Evolutionary conservation across 2,797 vertebrate species (phyloP), one percentile per base, ranked within the genome.

Genomic region (Platyrinchus mystaceus): DNA sequence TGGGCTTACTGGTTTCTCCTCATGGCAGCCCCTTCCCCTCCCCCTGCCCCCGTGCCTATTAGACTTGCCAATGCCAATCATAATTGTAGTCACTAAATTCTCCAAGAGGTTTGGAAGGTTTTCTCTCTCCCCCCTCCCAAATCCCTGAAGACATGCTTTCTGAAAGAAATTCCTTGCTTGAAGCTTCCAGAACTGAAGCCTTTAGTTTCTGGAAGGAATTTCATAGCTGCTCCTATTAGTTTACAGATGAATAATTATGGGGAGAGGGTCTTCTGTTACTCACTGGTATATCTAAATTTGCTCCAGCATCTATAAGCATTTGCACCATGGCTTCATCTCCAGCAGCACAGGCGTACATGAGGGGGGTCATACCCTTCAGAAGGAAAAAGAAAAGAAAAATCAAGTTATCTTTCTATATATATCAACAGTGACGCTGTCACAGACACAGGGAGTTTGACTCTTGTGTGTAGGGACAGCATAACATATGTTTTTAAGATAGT

Each of bases 271-370:
- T 53, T 62, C 39, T 41, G 3, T 80, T 85, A 97, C 97, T 98
- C 97, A 99, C 99, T 87, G 98, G 98, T 83, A 99, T 96, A 59
- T 99, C 99, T 87, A 99, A 97, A 96, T 99, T 99, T 60, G 99
- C 99, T 67, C 99, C 99, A 1, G 99, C 99, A 44, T 99, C 99
- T 62, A 99, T 99, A 93, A 99, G 91, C 99, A 99, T 99, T 97
- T 99, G 99, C 82, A 99, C 99, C 96, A 99, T 98, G 56, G 99
- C 99, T 94, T 99, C 99, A 7, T 99, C 99, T 95, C 99, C 99
- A 66, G 99, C 98, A 53, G 99, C 98, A 52, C 99, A 99, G 94
- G 99, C 99, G 0, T 99, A 99, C 99, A 99, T 99, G 49, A 99
- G 97, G 0, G 99, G 99, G 26, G 99, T 99, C 99, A 99, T 98